phyloP scores from a whole-genome alignment of 2,797 vertebrate species.

The Hydrophis major region DNA sequence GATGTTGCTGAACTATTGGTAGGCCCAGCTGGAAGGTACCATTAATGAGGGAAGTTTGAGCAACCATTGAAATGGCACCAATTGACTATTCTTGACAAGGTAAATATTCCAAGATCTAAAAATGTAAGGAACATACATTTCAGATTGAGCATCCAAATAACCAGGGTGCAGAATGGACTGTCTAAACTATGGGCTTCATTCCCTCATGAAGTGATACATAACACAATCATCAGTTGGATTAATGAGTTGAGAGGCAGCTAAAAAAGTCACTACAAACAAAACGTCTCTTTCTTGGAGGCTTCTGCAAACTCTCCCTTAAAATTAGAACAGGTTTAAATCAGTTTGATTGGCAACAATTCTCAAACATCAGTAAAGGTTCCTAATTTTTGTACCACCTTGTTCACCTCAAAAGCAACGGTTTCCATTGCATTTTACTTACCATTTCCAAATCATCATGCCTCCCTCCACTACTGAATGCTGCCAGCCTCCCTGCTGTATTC shows the following conservation, averaged over 20 bases:
- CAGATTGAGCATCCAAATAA: not conserved
- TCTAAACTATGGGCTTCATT: not conserved
- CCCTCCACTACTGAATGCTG: not conserved
- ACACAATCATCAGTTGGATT: constrained; percentile 24
- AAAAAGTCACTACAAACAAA: constrained; percentile 40
- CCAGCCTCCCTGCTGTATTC: not conserved
- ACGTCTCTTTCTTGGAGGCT: constrained; percentile 38
- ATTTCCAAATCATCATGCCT: not conserved
- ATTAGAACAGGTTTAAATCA: constrained; percentile 46
- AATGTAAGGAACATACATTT: not conserved
- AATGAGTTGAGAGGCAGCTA: constrained; percentile 26
- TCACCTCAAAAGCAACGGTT: not conserved
- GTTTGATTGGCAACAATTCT: constrained; percentile 25
- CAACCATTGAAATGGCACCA: not conserved
- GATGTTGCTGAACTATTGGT: not conserved
- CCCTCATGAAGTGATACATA: constrained; percentile 6
- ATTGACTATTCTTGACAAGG: not conserved
- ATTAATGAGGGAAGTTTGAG: not conserved
- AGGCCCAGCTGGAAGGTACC: not conserved
- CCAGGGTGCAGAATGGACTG: not conserved
- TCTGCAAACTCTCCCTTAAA: constrained; percentile 32
- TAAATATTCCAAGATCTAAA: not conserved
- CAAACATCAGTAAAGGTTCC: constrained; percentile 27
- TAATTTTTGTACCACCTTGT: not conserved
- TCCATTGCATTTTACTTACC: not conserved